phyloP scores from a whole-genome alignment of 2,888 invertebrate genomes.

The Halictus ligatus region DNA sequence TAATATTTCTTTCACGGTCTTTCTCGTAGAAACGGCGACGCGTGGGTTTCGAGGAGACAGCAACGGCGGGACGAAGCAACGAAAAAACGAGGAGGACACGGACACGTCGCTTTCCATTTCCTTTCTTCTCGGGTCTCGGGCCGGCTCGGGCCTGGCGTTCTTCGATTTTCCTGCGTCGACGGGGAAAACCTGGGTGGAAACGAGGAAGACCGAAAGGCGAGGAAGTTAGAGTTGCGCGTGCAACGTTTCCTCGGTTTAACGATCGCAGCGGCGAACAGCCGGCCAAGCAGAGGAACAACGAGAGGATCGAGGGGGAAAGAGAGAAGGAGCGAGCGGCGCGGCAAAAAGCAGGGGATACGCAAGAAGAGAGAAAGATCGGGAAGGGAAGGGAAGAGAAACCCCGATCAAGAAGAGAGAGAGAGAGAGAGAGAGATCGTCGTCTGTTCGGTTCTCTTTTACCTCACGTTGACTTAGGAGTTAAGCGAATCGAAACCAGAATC shows the following conservation, averaged over 20 bases:
- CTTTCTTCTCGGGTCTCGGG: slow-evolving; percentile 24
- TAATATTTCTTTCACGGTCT: slow-evolving; percentile 13
- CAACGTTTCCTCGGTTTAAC: slow-evolving; percentile 31
- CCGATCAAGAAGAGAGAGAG: too few species aligned
- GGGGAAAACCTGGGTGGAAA: background rate
- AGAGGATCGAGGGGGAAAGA: background rate
- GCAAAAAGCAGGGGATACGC: background rate
- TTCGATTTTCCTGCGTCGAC: slow-evolving; percentile 9
- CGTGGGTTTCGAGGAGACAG: slow-evolving; percentile 59
- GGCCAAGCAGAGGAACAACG: background rate
- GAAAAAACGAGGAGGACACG: slow-evolving; percentile 29
- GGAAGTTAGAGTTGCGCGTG: background rate
- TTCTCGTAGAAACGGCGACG: slow-evolving; percentile 62
- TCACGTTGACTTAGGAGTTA: background rate
- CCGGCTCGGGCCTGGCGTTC: slow-evolving; percentile 4
- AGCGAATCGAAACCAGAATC: background rate
- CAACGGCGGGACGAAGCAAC: slow-evolving; percentile 53
- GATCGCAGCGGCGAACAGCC: slow-evolving; percentile 19
- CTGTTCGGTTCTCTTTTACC: slow-evolving; percentile 33
- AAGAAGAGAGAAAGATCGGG: background rate
- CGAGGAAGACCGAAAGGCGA: background rate
- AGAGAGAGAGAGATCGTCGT: slow-evolving; percentile 16
- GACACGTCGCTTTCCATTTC: slow-evolving; percentile 42
- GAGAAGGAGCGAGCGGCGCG: background rate
- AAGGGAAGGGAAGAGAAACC: background rate